Evolutionary conservation across 1,140 invertebrate genomes (phyloP), one percentile per base, ranked within the genome.

Genomic region (Augochlora pura): DNA sequence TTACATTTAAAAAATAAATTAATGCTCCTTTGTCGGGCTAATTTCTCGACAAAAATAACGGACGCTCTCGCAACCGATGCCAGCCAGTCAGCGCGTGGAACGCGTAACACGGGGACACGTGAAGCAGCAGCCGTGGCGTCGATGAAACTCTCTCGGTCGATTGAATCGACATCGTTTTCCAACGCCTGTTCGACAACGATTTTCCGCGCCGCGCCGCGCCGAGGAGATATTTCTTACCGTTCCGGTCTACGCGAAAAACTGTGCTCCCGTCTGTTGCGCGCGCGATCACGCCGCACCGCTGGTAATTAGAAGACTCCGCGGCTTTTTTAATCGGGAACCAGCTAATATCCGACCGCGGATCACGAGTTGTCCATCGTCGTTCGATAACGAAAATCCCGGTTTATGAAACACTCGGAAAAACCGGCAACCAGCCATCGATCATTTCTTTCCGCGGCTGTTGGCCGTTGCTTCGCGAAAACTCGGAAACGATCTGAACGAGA

Each of bases 361-460:
- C 46, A 42, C n/a, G n/a, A 79, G 86, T 86, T 87, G 82, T 81
- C 64, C 73, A 84, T 75, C 77, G 79, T 75, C 77, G 79, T 88
- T 90, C 89, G 88, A 88, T 88, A 88, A 87, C 84, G 74, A 79
- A 82, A 86, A 90, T 88, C 65, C 79, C 81, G 86, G 89, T 89
- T 87, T 87, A 89, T 86, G 86, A 88, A 90, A 88, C 84, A 86
- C 87, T n/a, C 81, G 86, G 89, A 90, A 54, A 91, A 89, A 88
- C 87, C n/a, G n/a, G n/a, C n/a, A n/a, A n/a, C 86, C 84, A 72
- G 70, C 88, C 88, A 90, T 91, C 88, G 88, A 91, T 91, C 90
- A 90, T 78, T 86, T 84, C 82, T 84, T 84, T 84, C 82, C 84
- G 78, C 57, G 66, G 66, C 80, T 72, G 65, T 65, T 79, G 81